Percentiles rank a stretch among this genome's conserved stretches.
phyloP scores from a whole-genome alignment of 53 echinoderm and acorn worm genomes.

The Luidia sarsii region DNA sequence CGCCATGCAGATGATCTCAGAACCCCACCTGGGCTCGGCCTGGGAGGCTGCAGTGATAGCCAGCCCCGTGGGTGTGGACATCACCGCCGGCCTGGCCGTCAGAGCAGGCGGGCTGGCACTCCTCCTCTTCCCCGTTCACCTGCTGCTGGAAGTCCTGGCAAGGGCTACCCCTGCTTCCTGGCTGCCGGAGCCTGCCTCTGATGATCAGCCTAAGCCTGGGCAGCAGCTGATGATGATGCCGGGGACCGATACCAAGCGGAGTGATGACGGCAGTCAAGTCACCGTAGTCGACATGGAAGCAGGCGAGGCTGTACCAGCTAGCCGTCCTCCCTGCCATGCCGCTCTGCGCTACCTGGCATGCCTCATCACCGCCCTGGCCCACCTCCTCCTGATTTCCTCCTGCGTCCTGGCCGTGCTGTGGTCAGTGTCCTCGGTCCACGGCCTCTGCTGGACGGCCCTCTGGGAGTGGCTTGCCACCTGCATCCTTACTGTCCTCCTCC shows the following conservation, averaged over 20 bases:
- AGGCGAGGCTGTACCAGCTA: background rate
- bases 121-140: conserved; percentile 5
- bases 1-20: conserved; percentile 27
- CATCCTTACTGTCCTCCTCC: conserved; percentile 39
- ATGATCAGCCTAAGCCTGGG: background rate
- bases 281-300: too few species aligned
- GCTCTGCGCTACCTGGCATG: too few species aligned
- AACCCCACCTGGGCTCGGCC: background rate
- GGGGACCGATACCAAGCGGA: background rate
- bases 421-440: conserved; percentile 21
- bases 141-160: conserved; percentile 5
- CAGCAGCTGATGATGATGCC: background rate
- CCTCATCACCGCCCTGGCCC: too few species aligned
- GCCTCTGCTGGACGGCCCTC: conserved; percentile 25
- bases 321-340: background rate
- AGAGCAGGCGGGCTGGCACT: conserved; percentile 2
- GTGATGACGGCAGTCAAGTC: background rate
- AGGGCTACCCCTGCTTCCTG: background rate
- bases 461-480: conserved; percentile 39
- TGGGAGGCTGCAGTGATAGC: background rate
- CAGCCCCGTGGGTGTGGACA: background rate
- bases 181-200: too few species aligned
- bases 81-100: conserved; percentile 3
- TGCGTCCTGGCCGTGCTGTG: background rate
- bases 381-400: conserved; percentile 14